Evolutionary conservation across 2,113 vertebrate genomes (phyloP).

Genomic region (Anoura caudifer): DNA sequence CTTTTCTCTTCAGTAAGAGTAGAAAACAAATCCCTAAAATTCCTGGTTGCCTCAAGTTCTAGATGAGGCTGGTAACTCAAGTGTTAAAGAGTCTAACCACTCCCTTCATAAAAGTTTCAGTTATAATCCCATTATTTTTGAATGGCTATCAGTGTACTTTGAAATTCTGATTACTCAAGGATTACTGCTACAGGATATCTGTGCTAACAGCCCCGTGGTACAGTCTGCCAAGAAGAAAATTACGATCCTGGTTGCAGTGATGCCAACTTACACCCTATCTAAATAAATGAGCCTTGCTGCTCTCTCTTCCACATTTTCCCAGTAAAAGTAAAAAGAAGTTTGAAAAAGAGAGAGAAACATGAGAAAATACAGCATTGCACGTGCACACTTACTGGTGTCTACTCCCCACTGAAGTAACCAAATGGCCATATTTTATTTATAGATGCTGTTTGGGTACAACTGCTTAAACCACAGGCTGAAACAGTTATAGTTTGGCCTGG

Average conservation of each 20-base stretch:
- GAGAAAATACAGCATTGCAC: background rate
- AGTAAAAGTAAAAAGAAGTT: background rate
- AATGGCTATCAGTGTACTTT: background rate
- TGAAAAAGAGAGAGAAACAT: background rate
- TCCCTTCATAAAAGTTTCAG: background rate
- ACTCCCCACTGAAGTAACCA: background rate
- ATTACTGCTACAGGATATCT: background rate
- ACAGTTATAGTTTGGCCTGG: background rate
- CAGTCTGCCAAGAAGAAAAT: background rate
- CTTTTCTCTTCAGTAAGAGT: background rate
- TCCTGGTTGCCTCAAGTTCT: background rate
- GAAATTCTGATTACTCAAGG: background rate
- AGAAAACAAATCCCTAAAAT: background rate
- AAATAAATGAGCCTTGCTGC: background rate
- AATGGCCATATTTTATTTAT: background rate
- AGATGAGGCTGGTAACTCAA: background rate
- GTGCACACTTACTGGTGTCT: background rate
- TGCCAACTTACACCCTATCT: background rate
- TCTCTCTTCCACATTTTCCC: background rate
- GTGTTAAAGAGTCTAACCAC: background rate
- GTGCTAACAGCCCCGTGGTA: background rate
- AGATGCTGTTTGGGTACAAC: background rate
- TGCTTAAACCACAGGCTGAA: background rate
- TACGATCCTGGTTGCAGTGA: background rate
- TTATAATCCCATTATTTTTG: background rate